Percentiles rank a stretch among this genome's conserved stretches.
These are phyloP conservation scores for Steinernema khuongi DNA, from an alignment of 1,140 invertebrate species.

Conservation along the genomic window DNA sequence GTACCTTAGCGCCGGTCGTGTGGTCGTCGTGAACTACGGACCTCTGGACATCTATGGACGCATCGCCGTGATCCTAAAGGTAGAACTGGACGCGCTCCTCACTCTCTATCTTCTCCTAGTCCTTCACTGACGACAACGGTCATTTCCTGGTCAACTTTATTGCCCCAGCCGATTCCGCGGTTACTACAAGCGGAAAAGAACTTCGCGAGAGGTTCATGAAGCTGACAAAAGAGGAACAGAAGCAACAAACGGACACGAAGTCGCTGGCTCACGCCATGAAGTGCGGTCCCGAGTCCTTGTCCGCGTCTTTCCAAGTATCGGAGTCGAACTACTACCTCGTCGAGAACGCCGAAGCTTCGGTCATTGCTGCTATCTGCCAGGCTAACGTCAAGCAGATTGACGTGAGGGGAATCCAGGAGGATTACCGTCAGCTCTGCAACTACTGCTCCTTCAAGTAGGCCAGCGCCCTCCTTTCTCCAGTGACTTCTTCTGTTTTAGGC, in stretches of 20 bases:
- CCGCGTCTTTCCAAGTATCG: neutral
- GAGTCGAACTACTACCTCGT: neutral
- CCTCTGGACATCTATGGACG: constrained; percentile 15
- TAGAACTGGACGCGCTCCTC: neutral
- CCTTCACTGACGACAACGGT: neutral
- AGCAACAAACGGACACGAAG: neutral
- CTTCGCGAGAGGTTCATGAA: neutral
- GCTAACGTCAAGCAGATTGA: neutral
- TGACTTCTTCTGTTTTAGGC: neutral
- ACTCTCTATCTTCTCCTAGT: constrained; percentile 14
- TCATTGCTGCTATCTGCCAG: neutral
- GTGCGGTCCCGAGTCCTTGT: neutral
- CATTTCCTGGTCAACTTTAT: neutral
- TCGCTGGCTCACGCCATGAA: neutral
- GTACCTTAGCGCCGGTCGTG: constrained; percentile 16
- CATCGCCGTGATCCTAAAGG: constrained; percentile 26
- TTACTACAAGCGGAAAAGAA: neutral
- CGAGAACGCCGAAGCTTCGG: neutral
- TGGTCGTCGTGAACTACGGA: constrained; percentile 22
- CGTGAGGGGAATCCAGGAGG: neutral
- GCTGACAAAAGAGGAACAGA: neutral
- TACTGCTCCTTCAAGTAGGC: neutral
- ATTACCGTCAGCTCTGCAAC: neutral
- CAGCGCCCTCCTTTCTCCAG: neutral
- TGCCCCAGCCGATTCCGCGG: neutral